Conservation (phyloP, 2,797 vertebrate genomes). For the Geotrypetes seraphini region DNA sequence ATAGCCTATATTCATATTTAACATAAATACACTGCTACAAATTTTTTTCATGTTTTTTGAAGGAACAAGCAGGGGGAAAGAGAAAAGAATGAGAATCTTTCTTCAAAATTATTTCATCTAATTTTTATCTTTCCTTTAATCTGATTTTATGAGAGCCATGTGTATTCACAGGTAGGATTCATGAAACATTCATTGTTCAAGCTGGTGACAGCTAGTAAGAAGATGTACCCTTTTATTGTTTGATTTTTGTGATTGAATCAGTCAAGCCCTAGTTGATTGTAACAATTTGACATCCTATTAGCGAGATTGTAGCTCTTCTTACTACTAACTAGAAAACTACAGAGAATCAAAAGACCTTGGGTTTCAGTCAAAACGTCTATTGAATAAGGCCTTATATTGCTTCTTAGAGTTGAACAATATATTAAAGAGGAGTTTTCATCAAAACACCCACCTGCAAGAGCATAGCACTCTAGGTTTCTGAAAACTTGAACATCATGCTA, state of each 20-base stretch:
- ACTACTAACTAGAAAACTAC: constrained; percentile 37
- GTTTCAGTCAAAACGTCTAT: too few relatives aligned
- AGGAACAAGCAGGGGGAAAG: too few relatives aligned
- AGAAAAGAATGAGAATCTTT: too few relatives aligned
- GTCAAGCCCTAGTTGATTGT: constrained; percentile 49
- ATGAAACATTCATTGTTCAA: constrained; percentile 61
- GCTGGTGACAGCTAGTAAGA: constrained; percentile 50
- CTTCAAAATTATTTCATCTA: too few relatives aligned
- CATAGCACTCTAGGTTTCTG: not conserved
- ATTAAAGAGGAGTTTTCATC: constrained; percentile 6
- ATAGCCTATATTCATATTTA: too few relatives aligned
- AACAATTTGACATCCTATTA: constrained; percentile 46
- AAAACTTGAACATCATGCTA: not conserved
- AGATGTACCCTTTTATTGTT: constrained; percentile 41
- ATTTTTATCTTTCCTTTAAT: constrained; percentile 43
- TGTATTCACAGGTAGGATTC: constrained; percentile 53
- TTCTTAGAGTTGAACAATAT: constrained; percentile 12
- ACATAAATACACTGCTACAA: too few relatives aligned
- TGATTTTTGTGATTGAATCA: constrained; percentile 58
- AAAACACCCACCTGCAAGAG: not conserved
- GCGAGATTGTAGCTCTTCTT: constrained; percentile 39
- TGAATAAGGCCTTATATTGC: too few relatives aligned
- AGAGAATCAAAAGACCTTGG: too few relatives aligned
- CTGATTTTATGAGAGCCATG: constrained; percentile 36
- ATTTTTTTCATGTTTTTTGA: too few relatives aligned